Percentiles rank a stretch among this genome's conserved stretches.
Conservation (phyloP, 2,113 vertebrate genomes). For the Todiramphus chloris region DNA sequence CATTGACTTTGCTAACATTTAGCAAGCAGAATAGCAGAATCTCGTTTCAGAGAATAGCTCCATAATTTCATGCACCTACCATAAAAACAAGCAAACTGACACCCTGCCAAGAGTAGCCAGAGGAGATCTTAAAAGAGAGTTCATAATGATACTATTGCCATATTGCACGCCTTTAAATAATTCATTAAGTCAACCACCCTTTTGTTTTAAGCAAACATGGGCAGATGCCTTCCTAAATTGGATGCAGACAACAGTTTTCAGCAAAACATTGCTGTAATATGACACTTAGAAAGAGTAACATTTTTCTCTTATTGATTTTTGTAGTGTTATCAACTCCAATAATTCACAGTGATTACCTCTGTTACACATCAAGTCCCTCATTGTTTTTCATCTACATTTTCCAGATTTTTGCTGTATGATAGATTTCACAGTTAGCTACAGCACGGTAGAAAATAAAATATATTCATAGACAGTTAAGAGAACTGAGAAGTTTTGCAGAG, state of each 20-base stretch:
- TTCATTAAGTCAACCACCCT: slow-evolving; percentile 82
- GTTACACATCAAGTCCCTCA: slow-evolving; percentile 34
- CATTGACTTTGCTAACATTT: slow-evolving; percentile 8
- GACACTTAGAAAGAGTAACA: slow-evolving; percentile 70
- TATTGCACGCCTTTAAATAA: slow-evolving; percentile 81
- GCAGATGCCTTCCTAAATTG: slow-evolving; percentile 80
- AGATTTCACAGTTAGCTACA: slow-evolving; percentile 34
- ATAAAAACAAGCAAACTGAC: slow-evolving; percentile 82
- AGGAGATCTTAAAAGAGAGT: slow-evolving; percentile 77
- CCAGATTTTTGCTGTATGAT: slow-evolving; percentile 5
- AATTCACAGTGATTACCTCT: slow-evolving; percentile 65
- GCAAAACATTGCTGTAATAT: slow-evolving; percentile 73
- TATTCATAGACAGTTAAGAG: slow-evolving; percentile 7
- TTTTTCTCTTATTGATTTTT: slow-evolving; percentile 74
- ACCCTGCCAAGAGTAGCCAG: slow-evolving; percentile 80
- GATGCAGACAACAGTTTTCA: slow-evolving; percentile 71
- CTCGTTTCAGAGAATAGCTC: slow-evolving; percentile 66
- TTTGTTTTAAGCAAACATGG: slow-evolving; percentile 83
- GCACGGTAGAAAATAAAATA: slow-evolving; percentile 9
- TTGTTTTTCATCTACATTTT: slow-evolving; percentile 23
- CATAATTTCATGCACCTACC: slow-evolving; percentile 72
- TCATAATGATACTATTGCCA: slow-evolving; percentile 76
- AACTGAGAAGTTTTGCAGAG: background rate
- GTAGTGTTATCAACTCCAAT: background rate
- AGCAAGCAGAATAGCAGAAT: slow-evolving; percentile 40